Percentiles rank a stretch among this genome's conserved stretches.
These are phyloP conservation scores for Trichechus manatus DNA, from an alignment of 2,113 vertebrate genomes.

Conservation along the genomic window DNA sequence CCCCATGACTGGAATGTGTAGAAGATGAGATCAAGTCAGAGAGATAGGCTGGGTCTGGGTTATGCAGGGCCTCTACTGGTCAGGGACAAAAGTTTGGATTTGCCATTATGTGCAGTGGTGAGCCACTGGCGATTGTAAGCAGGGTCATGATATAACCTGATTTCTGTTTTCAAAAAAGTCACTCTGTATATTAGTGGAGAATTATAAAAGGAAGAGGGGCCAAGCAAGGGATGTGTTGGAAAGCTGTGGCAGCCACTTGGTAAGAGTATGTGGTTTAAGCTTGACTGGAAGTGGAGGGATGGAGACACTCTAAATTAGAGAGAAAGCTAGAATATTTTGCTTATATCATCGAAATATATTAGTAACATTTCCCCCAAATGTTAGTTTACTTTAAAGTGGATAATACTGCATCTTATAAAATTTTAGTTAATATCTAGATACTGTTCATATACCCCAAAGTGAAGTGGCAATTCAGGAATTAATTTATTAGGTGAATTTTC, in stretches of 20 bases:
- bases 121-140: not conserved
- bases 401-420: not conserved
- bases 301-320: not conserved
- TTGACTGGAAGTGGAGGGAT: not conserved
- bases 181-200: not conserved
- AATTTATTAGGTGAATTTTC: slow-evolving; percentile 44
- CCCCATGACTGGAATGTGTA: no score
- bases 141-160: not conserved
- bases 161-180: not conserved
- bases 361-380: not conserved
- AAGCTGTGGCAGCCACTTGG: not conserved
- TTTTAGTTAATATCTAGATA: slow-evolving; percentile 20
- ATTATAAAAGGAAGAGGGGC: not conserved
- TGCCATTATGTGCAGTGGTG: not conserved
- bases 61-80: not conserved
- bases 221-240: not conserved
- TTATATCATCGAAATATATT: not conserved
- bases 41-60: not conserved
- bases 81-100: not conserved
- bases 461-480: slow-evolving; percentile 49
- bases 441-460: not conserved
- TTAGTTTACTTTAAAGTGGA: slow-evolving; percentile 36
- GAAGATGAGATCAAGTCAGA: not conserved
- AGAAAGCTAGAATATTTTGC: not conserved
- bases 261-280: not conserved